Percentiles rank a stretch among this genome's conserved stretches.
Evolutionary conservation across 1,140 invertebrate species (phyloP).

Genomic region (Onthophagus taurus): DNA sequence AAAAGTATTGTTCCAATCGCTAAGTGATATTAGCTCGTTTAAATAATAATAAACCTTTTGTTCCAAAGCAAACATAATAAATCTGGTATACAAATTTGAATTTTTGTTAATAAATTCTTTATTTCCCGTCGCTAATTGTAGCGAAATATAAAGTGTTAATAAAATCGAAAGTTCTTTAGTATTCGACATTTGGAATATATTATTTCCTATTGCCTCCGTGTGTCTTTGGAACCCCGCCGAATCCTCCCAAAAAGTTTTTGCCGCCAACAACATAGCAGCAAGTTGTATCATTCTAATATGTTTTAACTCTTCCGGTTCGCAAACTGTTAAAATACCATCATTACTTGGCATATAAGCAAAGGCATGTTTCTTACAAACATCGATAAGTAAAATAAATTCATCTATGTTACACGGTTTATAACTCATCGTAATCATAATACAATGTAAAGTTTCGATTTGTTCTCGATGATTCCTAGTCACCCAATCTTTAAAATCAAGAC

Average conservation of each 20-base stretch:
- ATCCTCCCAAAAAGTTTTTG: neutral
- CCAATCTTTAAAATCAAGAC: constrained; percentile 3
- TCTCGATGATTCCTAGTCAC: constrained; percentile 7
- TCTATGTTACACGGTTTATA: neutral
- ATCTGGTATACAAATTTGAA: too few species aligned
- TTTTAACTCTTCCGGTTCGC: constrained; percentile 7
- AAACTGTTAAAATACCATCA: neutral
- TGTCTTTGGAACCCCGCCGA: too few species aligned
- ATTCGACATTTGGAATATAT: too few species aligned
- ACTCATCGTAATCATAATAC: neutral
- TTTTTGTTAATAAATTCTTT: too few species aligned
- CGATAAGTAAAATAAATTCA: neutral
- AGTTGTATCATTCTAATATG: neutral
- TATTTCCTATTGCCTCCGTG: too few species aligned
- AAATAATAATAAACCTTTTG: too few species aligned
- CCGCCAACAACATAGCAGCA: neutral
- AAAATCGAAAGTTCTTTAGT: too few species aligned
- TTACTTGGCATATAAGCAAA: neutral
- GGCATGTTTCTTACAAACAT: neutral
- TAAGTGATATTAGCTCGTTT: too few species aligned
- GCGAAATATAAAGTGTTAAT: too few species aligned
- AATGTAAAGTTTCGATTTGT: constrained; percentile 3
- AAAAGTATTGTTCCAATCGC: too few species aligned
- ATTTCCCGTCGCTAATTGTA: too few species aligned
- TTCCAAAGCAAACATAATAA: too few species aligned